phyloP scores from a whole-genome alignment of 2,888 invertebrate species.

The Dynastes hyllus region DNA sequence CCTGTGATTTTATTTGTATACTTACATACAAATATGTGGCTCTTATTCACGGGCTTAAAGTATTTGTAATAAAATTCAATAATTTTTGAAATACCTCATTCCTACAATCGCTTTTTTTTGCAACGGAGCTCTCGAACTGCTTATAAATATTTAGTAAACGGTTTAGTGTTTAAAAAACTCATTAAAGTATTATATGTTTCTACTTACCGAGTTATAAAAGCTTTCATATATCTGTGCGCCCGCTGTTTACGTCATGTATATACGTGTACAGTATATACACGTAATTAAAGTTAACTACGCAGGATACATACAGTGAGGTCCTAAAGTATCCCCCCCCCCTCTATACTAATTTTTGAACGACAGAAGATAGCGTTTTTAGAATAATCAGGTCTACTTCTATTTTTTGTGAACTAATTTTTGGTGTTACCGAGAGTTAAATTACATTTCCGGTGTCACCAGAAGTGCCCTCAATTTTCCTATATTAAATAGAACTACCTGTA shows the following conservation, averaged over 20 bases:
- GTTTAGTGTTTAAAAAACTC: constrained; percentile 38
- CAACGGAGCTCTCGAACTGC: constrained; percentile 1
- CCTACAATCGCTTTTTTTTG: constrained; percentile 3
- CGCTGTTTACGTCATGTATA: neutral
- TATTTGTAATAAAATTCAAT: constrained; percentile 14
- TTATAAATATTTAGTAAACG: constrained; percentile 26
- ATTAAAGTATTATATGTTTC: constrained; percentile 38
- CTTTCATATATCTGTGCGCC: constrained; percentile 20
- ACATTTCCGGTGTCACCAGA: too few relatives aligned
- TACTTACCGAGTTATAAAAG: constrained; percentile 34
- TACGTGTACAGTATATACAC: neutral
- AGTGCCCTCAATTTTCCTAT: too few relatives aligned
- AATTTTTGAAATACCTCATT: neutral
- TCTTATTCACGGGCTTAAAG: neutral
- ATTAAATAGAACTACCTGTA: too few relatives aligned
- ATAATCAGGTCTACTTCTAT: too few relatives aligned
- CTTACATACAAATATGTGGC: too few relatives aligned
- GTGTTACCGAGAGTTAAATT: too few relatives aligned
- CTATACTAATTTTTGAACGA: too few relatives aligned
- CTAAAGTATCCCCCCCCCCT: too few relatives aligned
- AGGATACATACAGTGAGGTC: neutral
- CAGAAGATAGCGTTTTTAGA: too few relatives aligned
- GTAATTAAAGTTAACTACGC: constrained; percentile 8
- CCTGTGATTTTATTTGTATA: too few relatives aligned
- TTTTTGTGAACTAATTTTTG: too few relatives aligned